A percentile compares a stretch with the other conserved stretches of the same genome.
Conservation (phyloP, 2,113 vertebrate species). For the Centropus unirufus region DNA sequence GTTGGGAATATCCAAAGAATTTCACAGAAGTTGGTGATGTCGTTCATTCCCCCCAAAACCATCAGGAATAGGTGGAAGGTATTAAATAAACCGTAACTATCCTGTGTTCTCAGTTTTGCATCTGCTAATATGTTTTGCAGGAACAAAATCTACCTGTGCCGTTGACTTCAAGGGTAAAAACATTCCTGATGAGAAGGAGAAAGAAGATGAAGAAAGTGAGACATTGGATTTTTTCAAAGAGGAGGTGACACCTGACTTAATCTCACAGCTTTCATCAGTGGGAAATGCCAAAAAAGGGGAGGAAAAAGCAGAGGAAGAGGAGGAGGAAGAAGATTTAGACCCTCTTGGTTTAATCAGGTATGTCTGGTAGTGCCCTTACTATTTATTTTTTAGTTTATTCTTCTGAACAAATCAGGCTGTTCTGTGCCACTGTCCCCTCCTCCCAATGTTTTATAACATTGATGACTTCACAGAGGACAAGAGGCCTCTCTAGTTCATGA, state of each 20-base stretch:
- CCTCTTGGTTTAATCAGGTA: conserved; percentile 86
- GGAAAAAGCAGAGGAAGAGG: conserved; percentile 45
- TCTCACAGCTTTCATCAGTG: not conserved
- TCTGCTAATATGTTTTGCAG: conserved; percentile 58
- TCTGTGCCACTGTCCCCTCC: not conserved
- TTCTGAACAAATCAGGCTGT: not conserved
- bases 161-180: conserved; percentile 67
- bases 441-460: not conserved
- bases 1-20: not conserved
- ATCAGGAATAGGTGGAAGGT: not conserved
- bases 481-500: not conserved
- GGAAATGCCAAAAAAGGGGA: not conserved
- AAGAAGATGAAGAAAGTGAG: conserved; percentile 64
- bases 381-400: not conserved
- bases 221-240: conserved; percentile 82
- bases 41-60: not conserved
- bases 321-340: conserved; percentile 79
- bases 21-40: not conserved
- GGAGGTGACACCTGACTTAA: conserved; percentile 46
- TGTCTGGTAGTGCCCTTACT: not conserved
- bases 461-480: not conserved
- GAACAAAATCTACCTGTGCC: conserved; percentile 69
- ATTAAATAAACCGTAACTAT: not conserved
- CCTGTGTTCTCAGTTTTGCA: not conserved
- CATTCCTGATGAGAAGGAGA: conserved; percentile 43